These are phyloP conservation scores for Harlomillsia oculata DNA, from an alignment of 1,140 invertebrate genomes.

Conservation along the genomic window DNA sequence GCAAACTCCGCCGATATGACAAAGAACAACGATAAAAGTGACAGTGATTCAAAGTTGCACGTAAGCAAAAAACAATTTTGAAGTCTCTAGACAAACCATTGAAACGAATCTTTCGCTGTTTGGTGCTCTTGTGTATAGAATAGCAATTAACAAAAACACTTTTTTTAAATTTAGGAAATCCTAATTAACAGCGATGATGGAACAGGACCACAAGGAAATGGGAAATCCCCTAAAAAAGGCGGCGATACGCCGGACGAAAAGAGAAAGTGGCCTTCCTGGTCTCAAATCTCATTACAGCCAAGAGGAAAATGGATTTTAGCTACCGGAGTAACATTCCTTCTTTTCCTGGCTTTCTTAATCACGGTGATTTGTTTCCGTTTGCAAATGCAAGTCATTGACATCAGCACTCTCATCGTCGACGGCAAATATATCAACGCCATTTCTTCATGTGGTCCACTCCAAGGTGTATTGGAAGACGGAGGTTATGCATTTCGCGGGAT, in stretches of 20 bases:
- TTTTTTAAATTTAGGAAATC: not conserved
- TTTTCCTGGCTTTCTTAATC: conserved; percentile 1
- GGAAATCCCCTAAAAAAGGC: not conserved
- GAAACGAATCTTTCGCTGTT: not conserved
- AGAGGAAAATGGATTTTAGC: conserved; percentile 8
- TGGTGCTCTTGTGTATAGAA: not conserved
- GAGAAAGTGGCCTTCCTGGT: not conserved
- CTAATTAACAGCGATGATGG: not conserved
- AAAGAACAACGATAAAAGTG: not conserved
- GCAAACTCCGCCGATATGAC: not conserved
- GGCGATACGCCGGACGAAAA: not conserved
- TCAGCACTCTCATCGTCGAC: conserved; percentile 41
- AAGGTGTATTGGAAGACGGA: conserved; percentile 63
- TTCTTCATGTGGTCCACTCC: conserved; percentile 64
- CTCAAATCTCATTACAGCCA: not conserved
- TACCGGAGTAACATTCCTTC: conserved; percentile 1
- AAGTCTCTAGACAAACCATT: no score
- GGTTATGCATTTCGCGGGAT: conserved; percentile 72
- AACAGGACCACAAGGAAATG: no score
- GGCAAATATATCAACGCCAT: conserved; percentile 60
- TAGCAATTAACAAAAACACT: not conserved
- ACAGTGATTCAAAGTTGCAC: conserved; percentile 1
- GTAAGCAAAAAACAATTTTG: conserved; percentile 7
- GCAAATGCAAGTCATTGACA: conserved; percentile 2
- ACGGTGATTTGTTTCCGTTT: not conserved